phyloP scores from a whole-genome alignment of 2,113 vertebrate genomes.

The Chelonoidis abingdonii region DNA sequence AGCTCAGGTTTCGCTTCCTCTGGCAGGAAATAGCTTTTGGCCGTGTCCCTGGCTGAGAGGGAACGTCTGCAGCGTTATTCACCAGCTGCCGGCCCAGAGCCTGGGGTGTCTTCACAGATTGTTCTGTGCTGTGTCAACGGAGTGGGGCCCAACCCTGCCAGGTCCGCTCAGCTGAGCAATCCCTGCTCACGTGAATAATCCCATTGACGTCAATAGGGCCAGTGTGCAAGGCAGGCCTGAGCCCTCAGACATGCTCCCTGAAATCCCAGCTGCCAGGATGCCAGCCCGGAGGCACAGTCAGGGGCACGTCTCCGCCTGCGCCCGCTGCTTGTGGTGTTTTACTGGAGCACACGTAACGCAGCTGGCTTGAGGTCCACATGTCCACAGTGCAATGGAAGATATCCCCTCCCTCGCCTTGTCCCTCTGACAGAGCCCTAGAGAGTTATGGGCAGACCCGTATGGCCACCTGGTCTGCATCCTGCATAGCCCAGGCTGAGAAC shows the following conservation, averaged over 20 bases:
- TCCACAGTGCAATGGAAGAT: too few species aligned
- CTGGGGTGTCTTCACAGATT: not conserved
- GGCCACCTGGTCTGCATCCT: too few species aligned
- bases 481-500: too few species aligned
- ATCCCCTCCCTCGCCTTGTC: too few species aligned
- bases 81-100: too few species aligned
- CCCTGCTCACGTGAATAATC: not conserved
- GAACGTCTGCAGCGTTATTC: not conserved
- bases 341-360: too few species aligned
- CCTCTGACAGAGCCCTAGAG: too few species aligned
- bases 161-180: not conserved
- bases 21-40: not conserved
- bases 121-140: not conserved
- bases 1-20: not conserved
- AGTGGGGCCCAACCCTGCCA: not conserved
- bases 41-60: not conserved
- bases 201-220: not conserved
- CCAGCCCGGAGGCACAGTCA: not conserved
- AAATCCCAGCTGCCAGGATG: not conserved
- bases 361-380: not conserved
- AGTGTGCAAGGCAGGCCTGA: too few species aligned
- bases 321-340: too few species aligned
- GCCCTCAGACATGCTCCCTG: too few species aligned
- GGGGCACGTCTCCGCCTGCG: not conserved
- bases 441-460: too few species aligned